A percentile compares a stretch with the other conserved stretches of the same genome.
These are phyloP conservation scores for Gisinianus flammeolus DNA, from an alignment of 2,888 invertebrate genomes.

Conservation along the genomic window DNA sequence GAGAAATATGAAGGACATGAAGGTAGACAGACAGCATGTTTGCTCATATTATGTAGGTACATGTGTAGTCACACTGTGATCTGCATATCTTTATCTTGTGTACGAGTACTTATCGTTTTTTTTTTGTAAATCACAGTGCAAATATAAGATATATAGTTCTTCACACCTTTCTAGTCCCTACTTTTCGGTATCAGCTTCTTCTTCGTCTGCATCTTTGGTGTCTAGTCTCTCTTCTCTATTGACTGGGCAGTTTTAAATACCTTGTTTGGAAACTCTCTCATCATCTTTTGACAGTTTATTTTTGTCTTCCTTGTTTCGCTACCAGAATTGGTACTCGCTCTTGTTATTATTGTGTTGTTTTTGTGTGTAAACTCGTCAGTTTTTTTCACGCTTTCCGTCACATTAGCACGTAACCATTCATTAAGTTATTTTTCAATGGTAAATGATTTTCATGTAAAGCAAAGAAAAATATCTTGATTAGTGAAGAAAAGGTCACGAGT, in stretches of 20 bases:
- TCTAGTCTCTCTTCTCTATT: too few species aligned
- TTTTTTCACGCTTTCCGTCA: slow-evolving; percentile 42
- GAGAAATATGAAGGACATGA: too few species aligned
- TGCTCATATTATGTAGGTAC: too few species aligned
- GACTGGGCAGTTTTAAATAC: not conserved
- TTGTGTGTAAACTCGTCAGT: not conserved
- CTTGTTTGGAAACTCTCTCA: not conserved
- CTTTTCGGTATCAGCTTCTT: too few species aligned
- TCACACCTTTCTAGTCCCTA: too few species aligned
- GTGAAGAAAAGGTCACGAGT: not conserved
- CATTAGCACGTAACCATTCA: slow-evolving; percentile 30
- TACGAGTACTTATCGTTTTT: too few species aligned
- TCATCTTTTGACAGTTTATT: slow-evolving; percentile 17
- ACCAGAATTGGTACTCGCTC: not conserved
- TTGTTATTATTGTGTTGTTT: not conserved
- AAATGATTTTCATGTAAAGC: slow-evolving; percentile 1
- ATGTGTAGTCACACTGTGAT: too few species aligned
- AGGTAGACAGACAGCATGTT: too few species aligned
- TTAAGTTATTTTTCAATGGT: slow-evolving; percentile 30
- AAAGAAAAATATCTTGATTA: not conserved
- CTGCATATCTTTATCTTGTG: too few species aligned
- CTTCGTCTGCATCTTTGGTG: too few species aligned
- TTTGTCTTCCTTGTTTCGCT: slow-evolving; percentile 8
- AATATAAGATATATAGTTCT: too few species aligned
- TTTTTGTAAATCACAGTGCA: too few species aligned